A percentile compares a stretch with the other conserved stretches of the same genome.
These are phyloP conservation scores for Carpatolechia fugitivella DNA, from an alignment of 2,888 invertebrate genomes.

Conservation along the genomic window DNA sequence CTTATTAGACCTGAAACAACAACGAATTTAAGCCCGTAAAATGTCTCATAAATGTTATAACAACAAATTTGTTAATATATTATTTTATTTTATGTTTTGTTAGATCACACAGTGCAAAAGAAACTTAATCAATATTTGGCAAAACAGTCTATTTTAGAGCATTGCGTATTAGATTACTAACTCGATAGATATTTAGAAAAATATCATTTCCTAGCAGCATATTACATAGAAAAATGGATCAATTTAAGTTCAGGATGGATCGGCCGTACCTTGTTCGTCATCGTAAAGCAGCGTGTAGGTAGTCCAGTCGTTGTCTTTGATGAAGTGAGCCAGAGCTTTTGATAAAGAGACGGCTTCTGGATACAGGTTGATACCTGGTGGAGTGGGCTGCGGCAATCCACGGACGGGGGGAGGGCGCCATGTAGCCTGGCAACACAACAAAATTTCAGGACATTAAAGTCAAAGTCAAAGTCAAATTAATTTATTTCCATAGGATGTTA, in stretches of 20 bases:
- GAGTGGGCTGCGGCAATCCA: constrained; percentile 41
- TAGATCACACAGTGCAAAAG: too few relatives aligned
- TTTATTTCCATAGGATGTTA: too few relatives aligned
- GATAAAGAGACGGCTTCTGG: constrained; percentile 85
- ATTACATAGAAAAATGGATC: too few relatives aligned
- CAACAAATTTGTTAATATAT: not conserved
- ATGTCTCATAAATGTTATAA: too few relatives aligned
- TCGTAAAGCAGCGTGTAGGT: constrained; percentile 89
- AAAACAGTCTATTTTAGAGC: too few relatives aligned
- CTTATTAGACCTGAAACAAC: constrained; percentile 81
- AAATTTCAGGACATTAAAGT: too few relatives aligned
- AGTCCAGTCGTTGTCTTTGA: constrained; percentile 86
- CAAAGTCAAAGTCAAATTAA: too few relatives aligned
- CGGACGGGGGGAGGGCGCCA: constrained; percentile 62
- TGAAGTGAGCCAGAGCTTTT: constrained; percentile 82
- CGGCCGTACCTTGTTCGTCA: constrained; percentile 85
- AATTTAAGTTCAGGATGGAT: too few relatives aligned
- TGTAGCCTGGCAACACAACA: constrained; percentile 41
- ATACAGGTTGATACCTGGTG: constrained; percentile 82
- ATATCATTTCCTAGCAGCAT: too few relatives aligned
- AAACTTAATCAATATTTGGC: too few relatives aligned
- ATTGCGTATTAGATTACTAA: too few relatives aligned
- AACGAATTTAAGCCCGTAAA: not conserved
- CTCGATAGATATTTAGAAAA: too few relatives aligned
- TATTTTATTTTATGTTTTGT: not conserved